Base-by-base conservation (phyloP, 2,113 vertebrate genomes). In the Scalopus aquaticus region DNA sequence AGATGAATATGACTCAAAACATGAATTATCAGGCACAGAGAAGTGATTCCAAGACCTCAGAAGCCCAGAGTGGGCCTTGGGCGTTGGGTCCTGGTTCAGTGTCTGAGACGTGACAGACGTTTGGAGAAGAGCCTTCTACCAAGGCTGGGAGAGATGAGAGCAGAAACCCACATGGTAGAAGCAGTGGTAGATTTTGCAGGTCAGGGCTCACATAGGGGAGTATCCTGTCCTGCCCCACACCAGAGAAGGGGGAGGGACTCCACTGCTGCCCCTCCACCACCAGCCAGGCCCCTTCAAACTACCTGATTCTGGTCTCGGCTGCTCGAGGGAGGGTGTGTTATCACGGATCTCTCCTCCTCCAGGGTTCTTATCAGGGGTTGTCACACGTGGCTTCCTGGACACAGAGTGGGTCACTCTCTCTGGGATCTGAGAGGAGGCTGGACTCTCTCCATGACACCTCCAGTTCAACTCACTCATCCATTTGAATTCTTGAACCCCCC, bases 251-350 rank as follows among this genome's bases (percentile, higher is more conserved):
- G 12, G 35, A 6, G 70, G 35, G 30, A 70, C 30, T 58, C 0
- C 51, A 24, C 1, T 26, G 6, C 17, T 15, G 13, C 0, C 44
- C 8, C 12, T 20, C 30, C 12, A 9, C 32, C 44, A 30, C 3
- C 24, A 24, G 42, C 12, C 20, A 13, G 4, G 12, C 2, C 30
- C 30, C 42, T 70, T 88, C 9, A 42, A 12, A 37, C 5, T 91
- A 95, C 96, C 94, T 93, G 94, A 60, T 30, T 77, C 49, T 56
- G 20, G 15, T 58, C 12, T 54, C 74, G 78, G 74, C 20, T 30
- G 60, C 28, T 10, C 60, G 1, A 28, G 60, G 24, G 60, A 30
- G 60, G 60, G 2, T 30, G 26, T 62, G 60, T 30, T 4, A 4
- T 15, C 3, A 24, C 17, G 13, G 3, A 2, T 42, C 13, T 81